These are phyloP conservation scores for Geotrypetes seraphini DNA, from an alignment of 2,797 vertebrate species.

Conservation along the genomic window DNA sequence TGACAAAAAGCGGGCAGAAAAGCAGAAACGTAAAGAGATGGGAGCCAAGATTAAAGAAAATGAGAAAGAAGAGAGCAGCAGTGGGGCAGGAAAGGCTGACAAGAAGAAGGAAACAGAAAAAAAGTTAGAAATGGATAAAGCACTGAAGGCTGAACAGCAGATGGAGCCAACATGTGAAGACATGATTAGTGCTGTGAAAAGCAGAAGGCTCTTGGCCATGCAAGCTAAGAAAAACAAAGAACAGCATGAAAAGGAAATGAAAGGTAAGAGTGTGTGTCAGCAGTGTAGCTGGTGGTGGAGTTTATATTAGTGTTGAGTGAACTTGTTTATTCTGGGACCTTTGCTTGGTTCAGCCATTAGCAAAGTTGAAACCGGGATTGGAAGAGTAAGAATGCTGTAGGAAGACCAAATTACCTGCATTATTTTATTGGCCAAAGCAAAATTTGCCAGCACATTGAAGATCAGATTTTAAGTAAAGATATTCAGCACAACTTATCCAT, in stretches of 20 bases:
- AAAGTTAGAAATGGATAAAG: constrained; percentile 21
- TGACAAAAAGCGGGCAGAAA: constrained; percentile 83
- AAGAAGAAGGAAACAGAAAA: constrained; percentile 56
- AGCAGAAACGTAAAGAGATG: constrained; percentile 77
- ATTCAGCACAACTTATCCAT: too few relatives aligned
- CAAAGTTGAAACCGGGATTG: too few relatives aligned
- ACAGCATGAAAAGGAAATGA: constrained; percentile 79
- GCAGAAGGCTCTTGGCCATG: constrained; percentile 77
- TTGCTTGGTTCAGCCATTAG: too few relatives aligned
- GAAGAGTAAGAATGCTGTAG: too few relatives aligned
- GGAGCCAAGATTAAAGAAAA: constrained; percentile 68
- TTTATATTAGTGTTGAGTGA: too few relatives aligned
- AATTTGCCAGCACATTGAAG: too few relatives aligned
- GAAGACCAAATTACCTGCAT: too few relatives aligned
- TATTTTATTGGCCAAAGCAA: too few relatives aligned
- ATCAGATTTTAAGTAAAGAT: too few relatives aligned
- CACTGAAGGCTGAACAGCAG: constrained; percentile 31
- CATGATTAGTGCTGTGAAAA: constrained; percentile 92
- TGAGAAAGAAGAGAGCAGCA: constrained; percentile 38
- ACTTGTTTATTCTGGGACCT: too few relatives aligned
- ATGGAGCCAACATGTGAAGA: constrained; percentile 66
- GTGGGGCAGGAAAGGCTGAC: constrained; percentile 53
- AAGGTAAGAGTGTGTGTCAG: too few relatives aligned
- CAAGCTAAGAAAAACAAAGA: constrained; percentile 93
- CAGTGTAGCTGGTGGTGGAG: too few relatives aligned